Base-by-base conservation (phyloP, 1,140 invertebrate species). In the Cotesia glomerata region DNA sequence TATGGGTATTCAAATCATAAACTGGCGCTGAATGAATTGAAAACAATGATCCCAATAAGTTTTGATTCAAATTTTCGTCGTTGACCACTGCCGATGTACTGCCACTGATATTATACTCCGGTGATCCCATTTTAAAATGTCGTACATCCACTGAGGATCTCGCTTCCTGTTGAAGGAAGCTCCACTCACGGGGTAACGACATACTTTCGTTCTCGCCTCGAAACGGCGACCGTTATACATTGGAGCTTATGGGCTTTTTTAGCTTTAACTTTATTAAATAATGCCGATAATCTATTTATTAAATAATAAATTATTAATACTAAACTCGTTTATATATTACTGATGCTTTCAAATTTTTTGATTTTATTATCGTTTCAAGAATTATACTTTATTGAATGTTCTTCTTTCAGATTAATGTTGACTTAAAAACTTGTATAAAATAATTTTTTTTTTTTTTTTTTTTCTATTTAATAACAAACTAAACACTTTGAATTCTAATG, bases 161-260 rank as follows among this genome's bases (percentile, higher is more conserved):
- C 82, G 88, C 86, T 82, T 88, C 86, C 85, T 90, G 88, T 84
- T 89, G 88, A 18, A 71, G 63, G 82, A 89, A 86, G 85, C 88
- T 88, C 88, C 89, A 90, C 84, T 89, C 89, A 78, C 88, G 88
- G 82, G 89, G 89, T 83, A 90, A 83, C 85, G 89, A 90, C 89
- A 90, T 90, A 77, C 86, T 86, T 73, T 66, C 52, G 54, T 74
- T 66, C 63, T 71, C 45, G 72, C 70, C 61, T 79, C 80, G 77
- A 74, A 76, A 75, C 77, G 76, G 78, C 77, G 81, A 85, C 86
- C 86, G 82, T 82, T 81, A 87, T 87, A 84, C 86, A 87, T 86
- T 87, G 85, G 86, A 86, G 77, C 81, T 80, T 75, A 78, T 82
- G 73, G 71, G 73, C 72, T 80, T 78, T 71, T 69, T 72, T 34